phyloP scores from a whole-genome alignment of 2,888 invertebrate genomes.

The Drosophila borborema region DNA sequence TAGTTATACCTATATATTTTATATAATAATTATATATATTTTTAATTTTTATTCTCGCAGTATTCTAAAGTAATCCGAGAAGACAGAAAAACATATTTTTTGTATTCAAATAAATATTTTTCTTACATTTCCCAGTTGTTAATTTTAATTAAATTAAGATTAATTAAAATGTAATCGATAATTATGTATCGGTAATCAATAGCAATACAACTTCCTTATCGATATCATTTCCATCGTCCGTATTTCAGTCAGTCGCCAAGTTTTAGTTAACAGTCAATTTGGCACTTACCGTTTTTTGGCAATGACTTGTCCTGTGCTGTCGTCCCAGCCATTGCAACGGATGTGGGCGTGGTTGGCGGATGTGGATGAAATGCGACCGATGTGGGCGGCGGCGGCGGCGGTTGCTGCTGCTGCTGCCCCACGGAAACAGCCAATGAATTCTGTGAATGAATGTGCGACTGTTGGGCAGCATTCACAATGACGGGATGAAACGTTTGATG shows the following conservation, averaged over 20 bases:
- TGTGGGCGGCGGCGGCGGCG: slow-evolving; percentile 71
- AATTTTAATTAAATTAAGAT: background rate
- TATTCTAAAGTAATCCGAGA: too few relatives aligned
- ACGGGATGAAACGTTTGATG: slow-evolving; percentile 87
- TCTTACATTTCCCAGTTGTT: background rate
- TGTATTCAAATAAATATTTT: background rate
- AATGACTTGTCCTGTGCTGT: slow-evolving; percentile 84
- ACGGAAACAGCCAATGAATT: slow-evolving; percentile 62
- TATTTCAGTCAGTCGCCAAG: background rate
- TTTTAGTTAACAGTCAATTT: slow-evolving; percentile 2
- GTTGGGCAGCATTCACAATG: slow-evolving; percentile 92
- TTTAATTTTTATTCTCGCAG: too few relatives aligned
- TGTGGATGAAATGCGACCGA: slow-evolving; percentile 72
- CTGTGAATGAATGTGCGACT: slow-evolving; percentile 86
- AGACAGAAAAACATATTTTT: too few relatives aligned
- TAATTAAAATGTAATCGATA: background rate
- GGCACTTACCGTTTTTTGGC: slow-evolving; percentile 86
- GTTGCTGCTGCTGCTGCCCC: slow-evolving; percentile 65
- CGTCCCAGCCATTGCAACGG: slow-evolving; percentile 65
- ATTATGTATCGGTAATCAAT: background rate
- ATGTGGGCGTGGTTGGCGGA: slow-evolving; percentile 74
- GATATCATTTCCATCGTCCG: background rate
- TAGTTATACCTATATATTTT: too few relatives aligned
- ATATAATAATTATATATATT: too few relatives aligned
- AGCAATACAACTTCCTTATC: background rate